Evolutionary conservation across 2,797 vertebrate species (phyloP), one percentile per base, ranked within the genome.

Genomic region (Poeciliopsis paucimaculata): DNA sequence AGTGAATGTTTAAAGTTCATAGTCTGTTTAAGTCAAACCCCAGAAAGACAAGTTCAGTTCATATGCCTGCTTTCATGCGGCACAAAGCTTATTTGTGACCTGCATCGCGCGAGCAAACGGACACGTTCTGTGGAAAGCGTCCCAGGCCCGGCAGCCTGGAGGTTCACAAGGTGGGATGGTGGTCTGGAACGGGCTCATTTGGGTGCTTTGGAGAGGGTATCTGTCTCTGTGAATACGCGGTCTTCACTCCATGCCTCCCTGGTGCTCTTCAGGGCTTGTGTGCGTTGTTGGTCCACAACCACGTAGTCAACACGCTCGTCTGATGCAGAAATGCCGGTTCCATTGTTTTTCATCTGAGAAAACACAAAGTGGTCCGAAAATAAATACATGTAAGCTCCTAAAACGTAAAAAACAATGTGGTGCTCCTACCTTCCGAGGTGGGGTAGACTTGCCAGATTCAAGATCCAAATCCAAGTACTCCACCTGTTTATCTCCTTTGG

Each of bases 221-320:
- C 98, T 0, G 97, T 97, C 84, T 99, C 98, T 0, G 98, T 98
- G 73, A 97, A 98, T 94, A 99, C 98, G 4, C 98, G 96, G 34
- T 97, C 98, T 1, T 99, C 98, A 18, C 96, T 99, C 98, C 98
- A 99, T 57, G 98, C 98, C 89, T 99, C 97, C 51, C 98, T 92
- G 23, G 98, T 99, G 92, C 96, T 98, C 94, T 99, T 99, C 57
- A 99, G 96, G 39, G 98, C 98, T 81, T 98, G 95, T 0, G 98
- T 99, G 80, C 98, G 96, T 91, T 99, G 97, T 87, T 99, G 98
- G 94, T 99, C 98, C 47, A 99, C 98, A 73, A 99, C 97, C 43
- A 99, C 98, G 0, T 99, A 99, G 94, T 99, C 98, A 11, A 99
- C 98, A 20, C 98, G 96, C 92, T 99, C 98, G 0, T 99, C 98